phyloP scores from a whole-genome alignment of 1,140 invertebrate species.

The Saccostrea glomerata region DNA sequence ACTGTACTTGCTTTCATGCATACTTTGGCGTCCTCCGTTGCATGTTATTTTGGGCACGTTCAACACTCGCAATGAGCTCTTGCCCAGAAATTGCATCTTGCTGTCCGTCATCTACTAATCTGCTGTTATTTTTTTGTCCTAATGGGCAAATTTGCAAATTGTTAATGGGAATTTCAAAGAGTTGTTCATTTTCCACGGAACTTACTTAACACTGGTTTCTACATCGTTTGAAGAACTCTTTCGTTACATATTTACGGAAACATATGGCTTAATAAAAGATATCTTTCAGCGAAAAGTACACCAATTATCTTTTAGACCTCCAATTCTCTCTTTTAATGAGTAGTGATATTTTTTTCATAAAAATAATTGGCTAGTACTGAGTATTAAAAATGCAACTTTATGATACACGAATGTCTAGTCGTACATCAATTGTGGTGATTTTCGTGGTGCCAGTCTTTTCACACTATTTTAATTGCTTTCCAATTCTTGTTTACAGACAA shows the following conservation, averaged over 20 bases:
- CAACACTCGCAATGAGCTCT: not conserved
- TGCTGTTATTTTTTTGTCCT: constrained; percentile 17
- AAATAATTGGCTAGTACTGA: not conserved
- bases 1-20: constrained; percentile 1
- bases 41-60: constrained; percentile 3
- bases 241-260: constrained; percentile 33
- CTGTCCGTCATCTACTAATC: constrained; percentile 1
- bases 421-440: not conserved
- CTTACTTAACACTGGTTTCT: constrained; percentile 19
- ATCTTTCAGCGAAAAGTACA: not conserved
- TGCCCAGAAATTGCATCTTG: not conserved
- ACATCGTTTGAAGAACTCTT: constrained; percentile 24
- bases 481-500: constrained; percentile 26
- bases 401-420: too few relatives aligned
- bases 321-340: constrained; percentile 21
- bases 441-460: not conserved
- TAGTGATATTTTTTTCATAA: not conserved
- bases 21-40: not conserved
- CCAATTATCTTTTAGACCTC: constrained; percentile 22
- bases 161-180: not conserved
- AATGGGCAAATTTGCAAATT: not conserved
- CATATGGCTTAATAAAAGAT: constrained; percentile 28
- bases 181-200: not conserved
- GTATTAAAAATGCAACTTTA: not conserved
- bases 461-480: constrained; percentile 27